These are phyloP conservation scores for Schizotus pectinicornis DNA, from an alignment of 2,888 invertebrate genomes.

Conservation along the genomic window DNA sequence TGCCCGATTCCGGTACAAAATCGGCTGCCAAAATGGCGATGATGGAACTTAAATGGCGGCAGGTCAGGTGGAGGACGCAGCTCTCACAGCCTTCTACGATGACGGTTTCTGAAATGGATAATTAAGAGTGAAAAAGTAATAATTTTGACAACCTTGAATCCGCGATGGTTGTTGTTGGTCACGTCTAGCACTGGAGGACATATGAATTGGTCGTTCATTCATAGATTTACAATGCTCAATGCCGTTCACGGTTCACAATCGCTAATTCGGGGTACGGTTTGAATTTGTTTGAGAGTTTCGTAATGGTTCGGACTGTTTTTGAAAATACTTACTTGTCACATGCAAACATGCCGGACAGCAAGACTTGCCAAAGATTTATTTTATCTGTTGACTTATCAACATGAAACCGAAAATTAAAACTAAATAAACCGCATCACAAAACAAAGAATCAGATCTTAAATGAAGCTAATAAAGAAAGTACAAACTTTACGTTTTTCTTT, in stretches of 20 bases:
- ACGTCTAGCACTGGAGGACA: too few species aligned
- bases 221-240: constrained; percentile 4
- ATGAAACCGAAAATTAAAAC: too few species aligned
- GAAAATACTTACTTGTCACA: too few species aligned
- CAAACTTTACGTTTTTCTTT: too few species aligned
- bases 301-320: neutral
- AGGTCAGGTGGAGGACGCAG: constrained; percentile 67
- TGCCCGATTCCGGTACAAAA: constrained; percentile 59
- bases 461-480: too few species aligned
- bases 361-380: too few species aligned
- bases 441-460: too few species aligned
- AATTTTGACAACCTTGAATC: neutral
- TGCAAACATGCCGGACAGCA: too few species aligned
- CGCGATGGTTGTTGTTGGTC: too few species aligned
- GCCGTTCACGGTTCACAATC: constrained; percentile 1
- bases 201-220: neutral
- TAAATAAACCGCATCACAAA: too few species aligned
- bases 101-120: constrained; percentile 68
- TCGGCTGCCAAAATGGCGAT: constrained; percentile 70
- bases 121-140: constrained; percentile 31
- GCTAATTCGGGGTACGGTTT: neutral
- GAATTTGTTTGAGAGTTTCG: neutral
- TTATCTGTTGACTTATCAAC: too few species aligned
- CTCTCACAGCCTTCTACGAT: constrained; percentile 68
- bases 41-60: constrained; percentile 67